A percentile compares a stretch with the other conserved stretches of the same genome.
These are phyloP conservation scores for Vespertilio murinus DNA, from an alignment of 2,797 vertebrate species.

Conservation along the genomic window DNA sequence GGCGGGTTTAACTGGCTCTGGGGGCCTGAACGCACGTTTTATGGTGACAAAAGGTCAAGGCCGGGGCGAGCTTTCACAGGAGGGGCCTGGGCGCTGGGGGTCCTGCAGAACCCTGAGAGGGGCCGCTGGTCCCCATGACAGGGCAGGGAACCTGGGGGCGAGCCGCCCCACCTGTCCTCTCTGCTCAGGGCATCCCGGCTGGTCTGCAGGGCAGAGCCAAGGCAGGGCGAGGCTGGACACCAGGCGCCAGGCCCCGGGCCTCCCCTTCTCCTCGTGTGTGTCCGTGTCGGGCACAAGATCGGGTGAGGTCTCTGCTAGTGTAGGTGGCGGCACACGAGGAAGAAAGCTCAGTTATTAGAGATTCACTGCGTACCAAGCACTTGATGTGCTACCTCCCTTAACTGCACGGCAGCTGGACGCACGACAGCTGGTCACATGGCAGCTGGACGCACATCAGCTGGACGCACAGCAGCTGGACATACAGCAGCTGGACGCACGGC, in stretches of 20 bases:
- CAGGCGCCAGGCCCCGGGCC: too few species aligned
- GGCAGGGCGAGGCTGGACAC: too few species aligned
- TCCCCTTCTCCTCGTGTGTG: background rate
- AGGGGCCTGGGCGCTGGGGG: background rate
- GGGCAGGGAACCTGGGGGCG: background rate
- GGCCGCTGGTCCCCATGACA: background rate
- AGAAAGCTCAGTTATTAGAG: fast-evolving
- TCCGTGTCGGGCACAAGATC: too few species aligned
- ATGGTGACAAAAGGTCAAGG: background rate
- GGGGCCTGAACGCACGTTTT: background rate
- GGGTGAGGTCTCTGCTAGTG: background rate
- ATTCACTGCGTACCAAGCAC: fast-evolving
- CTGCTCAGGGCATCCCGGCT: background rate
- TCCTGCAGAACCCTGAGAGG: background rate
- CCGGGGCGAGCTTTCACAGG: background rate
- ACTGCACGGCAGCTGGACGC: too few species aligned
- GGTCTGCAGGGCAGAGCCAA: background rate
- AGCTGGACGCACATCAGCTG: too few species aligned
- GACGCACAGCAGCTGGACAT: too few species aligned
- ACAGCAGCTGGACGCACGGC: too few species aligned
- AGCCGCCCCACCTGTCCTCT: background rate
- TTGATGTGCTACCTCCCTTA: background rate
- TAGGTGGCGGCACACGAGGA: background rate
- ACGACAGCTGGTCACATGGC: background rate
- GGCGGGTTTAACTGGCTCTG: background rate